These are phyloP conservation scores for Aelia acuminata DNA, from an alignment of 2,888 invertebrate genomes.

Conservation along the genomic window DNA sequence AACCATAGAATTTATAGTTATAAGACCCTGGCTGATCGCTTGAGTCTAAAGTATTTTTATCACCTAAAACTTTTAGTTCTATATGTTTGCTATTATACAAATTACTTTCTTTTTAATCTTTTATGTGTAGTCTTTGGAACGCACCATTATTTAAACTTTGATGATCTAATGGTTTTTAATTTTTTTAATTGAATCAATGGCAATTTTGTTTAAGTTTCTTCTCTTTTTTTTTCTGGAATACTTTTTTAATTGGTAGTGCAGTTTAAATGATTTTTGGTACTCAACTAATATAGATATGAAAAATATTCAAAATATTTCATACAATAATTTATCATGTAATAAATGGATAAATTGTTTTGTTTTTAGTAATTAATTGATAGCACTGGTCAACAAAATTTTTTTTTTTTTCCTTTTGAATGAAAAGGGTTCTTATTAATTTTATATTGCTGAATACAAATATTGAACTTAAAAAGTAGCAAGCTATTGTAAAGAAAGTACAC, in stretches of 20 bases:
- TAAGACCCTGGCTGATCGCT: slow-evolving; percentile 45
- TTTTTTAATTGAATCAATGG: background rate
- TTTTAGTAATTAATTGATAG: background rate
- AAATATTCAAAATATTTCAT: background rate
- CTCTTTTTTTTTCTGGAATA: background rate
- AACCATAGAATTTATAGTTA: slow-evolving; percentile 15
- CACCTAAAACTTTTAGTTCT: slow-evolving; percentile 20
- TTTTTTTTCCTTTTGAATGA: too few relatives aligned
- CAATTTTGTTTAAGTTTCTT: background rate
- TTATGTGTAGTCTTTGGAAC: slow-evolving; percentile 53
- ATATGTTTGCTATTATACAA: slow-evolving; percentile 24
- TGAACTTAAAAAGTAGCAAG: too few relatives aligned
- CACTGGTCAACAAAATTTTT: too few relatives aligned
- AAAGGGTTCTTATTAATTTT: too few relatives aligned
- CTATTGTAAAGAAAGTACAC: too few relatives aligned
- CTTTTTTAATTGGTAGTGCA: slow-evolving; percentile 23
- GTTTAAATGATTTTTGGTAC: background rate
- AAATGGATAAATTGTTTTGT: background rate
- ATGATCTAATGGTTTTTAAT: slow-evolving; percentile 4
- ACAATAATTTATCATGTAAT: background rate
- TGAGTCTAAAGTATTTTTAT: slow-evolving; percentile 57
- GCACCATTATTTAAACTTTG: slow-evolving; percentile 43
- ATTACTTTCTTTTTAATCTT: slow-evolving; percentile 40
- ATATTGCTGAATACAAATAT: too few relatives aligned
- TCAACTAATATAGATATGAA: background rate